Percentiles rank a stretch among this genome's conserved stretches.
phyloP scores from a whole-genome alignment of 2,797 vertebrate genomes.

The Eidolon dupreanum region DNA sequence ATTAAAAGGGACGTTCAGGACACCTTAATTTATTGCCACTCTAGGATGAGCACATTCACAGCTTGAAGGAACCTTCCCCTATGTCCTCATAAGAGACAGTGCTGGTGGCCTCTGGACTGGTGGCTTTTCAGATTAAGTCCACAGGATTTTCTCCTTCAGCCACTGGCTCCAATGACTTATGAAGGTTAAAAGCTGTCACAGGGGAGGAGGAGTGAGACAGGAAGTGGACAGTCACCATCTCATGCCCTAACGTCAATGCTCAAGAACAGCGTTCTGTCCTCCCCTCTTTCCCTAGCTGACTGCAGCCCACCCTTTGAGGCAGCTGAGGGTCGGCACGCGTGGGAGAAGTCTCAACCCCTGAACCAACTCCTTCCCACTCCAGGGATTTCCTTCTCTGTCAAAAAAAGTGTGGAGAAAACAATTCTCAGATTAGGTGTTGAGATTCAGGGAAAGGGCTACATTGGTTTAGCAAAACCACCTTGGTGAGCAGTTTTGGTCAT shows the following conservation, averaged over 20 bases:
- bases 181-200: neutral
- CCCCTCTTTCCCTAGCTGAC: neutral
- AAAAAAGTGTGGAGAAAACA: neutral
- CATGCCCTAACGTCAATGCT: neutral
- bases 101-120: neutral
- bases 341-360: neutral
- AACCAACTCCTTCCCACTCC: neutral
- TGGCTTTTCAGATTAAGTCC: neutral
- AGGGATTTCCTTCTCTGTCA: neutral
- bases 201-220: neutral
- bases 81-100: neutral
- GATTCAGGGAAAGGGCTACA: neutral
- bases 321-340: neutral
- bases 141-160: neutral
- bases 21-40: neutral
- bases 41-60: neutral
- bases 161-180: neutral
- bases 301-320: neutral
- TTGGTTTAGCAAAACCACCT: neutral
- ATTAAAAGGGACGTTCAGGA: neutral
- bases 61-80: neutral
- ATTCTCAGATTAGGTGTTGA: neutral
- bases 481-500: neutral
- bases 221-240: neutral
- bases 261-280: neutral